Conservation (phyloP, 2,797 vertebrate genomes). For the Pempheris klunzingeri region DNA sequence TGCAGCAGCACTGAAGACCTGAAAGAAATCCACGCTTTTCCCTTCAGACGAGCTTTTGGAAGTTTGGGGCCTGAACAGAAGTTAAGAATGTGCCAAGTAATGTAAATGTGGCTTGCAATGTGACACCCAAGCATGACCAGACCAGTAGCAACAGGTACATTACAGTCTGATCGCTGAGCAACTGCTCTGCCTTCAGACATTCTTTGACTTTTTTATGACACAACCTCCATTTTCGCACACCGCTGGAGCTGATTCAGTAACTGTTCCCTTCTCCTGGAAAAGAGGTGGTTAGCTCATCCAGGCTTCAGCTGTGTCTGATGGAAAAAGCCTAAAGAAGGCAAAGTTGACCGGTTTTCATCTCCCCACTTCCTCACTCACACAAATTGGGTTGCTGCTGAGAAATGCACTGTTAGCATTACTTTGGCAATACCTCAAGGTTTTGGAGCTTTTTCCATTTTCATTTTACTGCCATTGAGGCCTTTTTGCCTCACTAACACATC, state of each 20-base stretch:
- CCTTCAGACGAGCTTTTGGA: constrained; percentile 26
- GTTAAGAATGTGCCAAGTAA: constrained; percentile 40
- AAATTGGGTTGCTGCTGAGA: constrained; percentile 47
- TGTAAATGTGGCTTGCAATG: constrained; percentile 37
- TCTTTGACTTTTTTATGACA: constrained; percentile 20
- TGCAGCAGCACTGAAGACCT: constrained; percentile 43
- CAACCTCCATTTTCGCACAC: constrained; percentile 24
- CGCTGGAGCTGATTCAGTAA: constrained; percentile 45
- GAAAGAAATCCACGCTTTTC: constrained; percentile 40
- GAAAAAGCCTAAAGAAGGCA: constrained; percentile 67
- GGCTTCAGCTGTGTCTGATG: constrained; percentile 59
- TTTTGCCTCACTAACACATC: constrained; percentile 28
- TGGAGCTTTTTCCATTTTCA: constrained; percentile 61
- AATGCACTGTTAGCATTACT: constrained; percentile 64
- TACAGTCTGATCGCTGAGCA: neutral
- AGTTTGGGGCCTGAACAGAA: constrained; percentile 16
- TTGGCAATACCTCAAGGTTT: constrained; percentile 55
- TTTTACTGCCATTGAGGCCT: constrained; percentile 61
- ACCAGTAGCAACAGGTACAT: constrained; percentile 30
- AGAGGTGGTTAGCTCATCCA: constrained; percentile 57
- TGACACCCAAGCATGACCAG: constrained; percentile 15
- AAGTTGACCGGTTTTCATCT: constrained; percentile 55
- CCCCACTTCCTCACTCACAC: constrained; percentile 56
- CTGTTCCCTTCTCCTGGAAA: constrained; percentile 45
- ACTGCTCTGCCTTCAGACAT: constrained; percentile 22